These are phyloP conservation scores for Columba janthina DNA, from an alignment of 2,113 vertebrate species.

Conservation along the genomic window DNA sequence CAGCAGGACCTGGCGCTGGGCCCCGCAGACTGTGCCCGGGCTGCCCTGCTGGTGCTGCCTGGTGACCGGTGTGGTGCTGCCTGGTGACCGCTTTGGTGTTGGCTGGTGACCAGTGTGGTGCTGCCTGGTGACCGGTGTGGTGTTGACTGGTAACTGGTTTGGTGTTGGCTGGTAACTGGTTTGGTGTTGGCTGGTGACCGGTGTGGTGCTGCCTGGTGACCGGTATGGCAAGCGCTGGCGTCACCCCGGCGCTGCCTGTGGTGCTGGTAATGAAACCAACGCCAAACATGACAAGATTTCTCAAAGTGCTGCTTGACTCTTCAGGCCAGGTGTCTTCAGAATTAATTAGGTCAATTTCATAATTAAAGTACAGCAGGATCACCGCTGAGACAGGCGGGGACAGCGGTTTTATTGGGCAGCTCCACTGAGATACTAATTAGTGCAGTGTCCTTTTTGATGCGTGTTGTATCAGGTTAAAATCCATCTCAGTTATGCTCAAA, in stretches of 20 bases:
- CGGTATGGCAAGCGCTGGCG: accelerated
- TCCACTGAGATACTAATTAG: not conserved
- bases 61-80: too few species aligned
- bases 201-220: not conserved
- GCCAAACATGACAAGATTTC: not conserved
- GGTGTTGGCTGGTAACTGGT: too few species aligned
- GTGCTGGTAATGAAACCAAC: not conserved
- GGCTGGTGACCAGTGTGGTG: too few species aligned
- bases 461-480: not conserved
- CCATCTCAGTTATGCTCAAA: not conserved
- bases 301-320: not conserved
- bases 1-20: too few species aligned
- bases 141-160: too few species aligned
- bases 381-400: not conserved
- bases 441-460: not conserved
- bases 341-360: not conserved
- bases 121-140: too few species aligned
- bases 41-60: too few species aligned
- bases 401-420: not conserved
- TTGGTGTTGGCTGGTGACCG: too few species aligned
- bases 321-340: not conserved
- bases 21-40: too few species aligned
- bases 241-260: not conserved
- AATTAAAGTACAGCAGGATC: not conserved
- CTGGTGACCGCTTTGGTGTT: too few species aligned